Evolutionary conservation across 2,888 invertebrate genomes (phyloP).

Genomic region (Andricus quercusramuli): DNA sequence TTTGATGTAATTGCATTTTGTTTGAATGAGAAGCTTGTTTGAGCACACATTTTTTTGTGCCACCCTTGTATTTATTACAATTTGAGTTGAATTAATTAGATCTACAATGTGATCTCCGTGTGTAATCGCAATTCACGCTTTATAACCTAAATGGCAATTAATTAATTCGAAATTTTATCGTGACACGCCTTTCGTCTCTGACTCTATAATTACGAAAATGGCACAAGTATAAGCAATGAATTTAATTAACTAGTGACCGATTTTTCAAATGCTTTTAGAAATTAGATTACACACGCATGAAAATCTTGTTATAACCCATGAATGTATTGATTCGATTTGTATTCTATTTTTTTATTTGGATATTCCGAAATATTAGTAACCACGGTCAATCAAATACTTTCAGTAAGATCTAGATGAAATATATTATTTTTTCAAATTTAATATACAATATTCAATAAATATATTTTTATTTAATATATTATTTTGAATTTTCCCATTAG

Average conservation of each 20-base stretch:
- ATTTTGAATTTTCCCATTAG: too few species aligned
- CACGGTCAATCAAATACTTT: too few species aligned
- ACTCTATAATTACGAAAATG: constrained; percentile 27
- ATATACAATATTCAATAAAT: too few species aligned
- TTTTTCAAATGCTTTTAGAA: constrained; percentile 7
- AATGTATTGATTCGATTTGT: neutral
- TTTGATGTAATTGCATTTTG: neutral
- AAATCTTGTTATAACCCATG: neutral
- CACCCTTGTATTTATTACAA: neutral
- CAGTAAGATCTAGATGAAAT: too few species aligned
- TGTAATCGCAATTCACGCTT: constrained; percentile 8
- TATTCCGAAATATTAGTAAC: too few species aligned
- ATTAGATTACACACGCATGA: constrained; percentile 14
- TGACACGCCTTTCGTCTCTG: constrained; percentile 47
- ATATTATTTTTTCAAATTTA: too few species aligned
- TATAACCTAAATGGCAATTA: constrained; percentile 37
- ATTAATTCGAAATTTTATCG: constrained; percentile 45
- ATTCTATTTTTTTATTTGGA: too few species aligned
- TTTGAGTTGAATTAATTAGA: neutral
- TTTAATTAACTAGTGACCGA: constrained; percentile 28
- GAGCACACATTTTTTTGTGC: neutral
- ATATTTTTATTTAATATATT: too few species aligned
- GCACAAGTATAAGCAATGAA: neutral
- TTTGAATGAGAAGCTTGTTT: too few species aligned
- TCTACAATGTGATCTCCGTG: constrained; percentile 11